Evolutionary conservation across 2,888 invertebrate species (phyloP), one percentile per base, ranked within the genome.

Genomic region (Ferrisia virgata): DNA sequence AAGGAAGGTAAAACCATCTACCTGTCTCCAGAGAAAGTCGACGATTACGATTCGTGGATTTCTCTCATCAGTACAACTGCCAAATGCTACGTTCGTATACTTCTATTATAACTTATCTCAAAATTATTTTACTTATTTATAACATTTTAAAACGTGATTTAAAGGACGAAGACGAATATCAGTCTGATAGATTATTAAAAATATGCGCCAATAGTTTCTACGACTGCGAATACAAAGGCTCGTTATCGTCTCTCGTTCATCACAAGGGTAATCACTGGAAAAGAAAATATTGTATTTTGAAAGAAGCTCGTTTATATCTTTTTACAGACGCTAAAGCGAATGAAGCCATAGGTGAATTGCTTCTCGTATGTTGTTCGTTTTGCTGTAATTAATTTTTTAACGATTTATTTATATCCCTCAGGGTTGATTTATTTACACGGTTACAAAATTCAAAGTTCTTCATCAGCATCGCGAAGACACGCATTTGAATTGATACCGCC

Each of bases 361-460:
- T 47, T 69, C 69, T 18, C 4, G 31, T 15, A 33, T 28, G 15
- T 72, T 72, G 1, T 3, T 22, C 22, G 22, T 22, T 53, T 36
- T 5, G 8, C n/a, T 18, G 5, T 47, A 47, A 47, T 47, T 47
- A 47, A n/a, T 43, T 33, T 22, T 28, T 79, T 22, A 39, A 64
- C 22, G 15, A 33, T 33, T 80, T 47, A 15, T 82, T 82, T 82
- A 58, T 18, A 15, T 53, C 53, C 64, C 72, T 25, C 87, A 96
- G 96, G 96, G 85, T 95, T 97, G 90, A 95, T 95, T 78, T 96
- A 96, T 89, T 92, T 98, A 72, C 98, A 98, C 89, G 98, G 98
- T 81, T 98, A 97, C 90, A 92, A 93, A 88, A 95, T 97, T 86
- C 96, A 96, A 89, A 94, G 93, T 69, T 93, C 94, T 86, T 92